A percentile compares a stretch with the other conserved stretches of the same genome.
These are phyloP conservation scores for Taurulus bubalis DNA, from an alignment of 2,113 vertebrate genomes.

Conservation along the genomic window DNA sequence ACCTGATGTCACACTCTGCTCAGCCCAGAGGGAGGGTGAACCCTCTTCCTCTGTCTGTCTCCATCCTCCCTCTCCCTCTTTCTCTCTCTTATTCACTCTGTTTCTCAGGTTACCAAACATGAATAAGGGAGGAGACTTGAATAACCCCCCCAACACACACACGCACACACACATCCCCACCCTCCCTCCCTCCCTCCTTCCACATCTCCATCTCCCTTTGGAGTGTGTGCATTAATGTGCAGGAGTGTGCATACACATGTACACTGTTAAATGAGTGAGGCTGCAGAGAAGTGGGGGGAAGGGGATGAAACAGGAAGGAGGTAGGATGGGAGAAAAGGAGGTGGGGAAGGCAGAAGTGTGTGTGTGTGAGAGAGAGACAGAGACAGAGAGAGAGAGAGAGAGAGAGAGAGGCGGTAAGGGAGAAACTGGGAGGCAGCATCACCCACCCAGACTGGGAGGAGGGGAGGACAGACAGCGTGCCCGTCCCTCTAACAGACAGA, in stretches of 20 bases:
- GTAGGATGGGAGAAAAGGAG: conserved; percentile 69
- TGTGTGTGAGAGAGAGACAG: conserved; percentile 41
- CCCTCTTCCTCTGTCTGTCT: conserved; percentile 30
- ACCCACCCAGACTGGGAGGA: conserved; percentile 74
- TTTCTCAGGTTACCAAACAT: conserved; percentile 79
- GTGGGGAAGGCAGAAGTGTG: conserved; percentile 65
- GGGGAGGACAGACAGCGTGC: conserved; percentile 74
- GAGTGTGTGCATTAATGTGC: conserved; percentile 71
- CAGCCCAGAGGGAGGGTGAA: conserved; percentile 34
- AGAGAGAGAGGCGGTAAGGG: conserved; percentile 51
- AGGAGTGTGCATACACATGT: conserved; percentile 68
- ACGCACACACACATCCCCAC: conserved; percentile 10
- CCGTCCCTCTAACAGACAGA: conserved; percentile 70
- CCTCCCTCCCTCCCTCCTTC: not conserved
- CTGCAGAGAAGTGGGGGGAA: conserved; percentile 73
- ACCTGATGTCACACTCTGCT: conserved; percentile 55
- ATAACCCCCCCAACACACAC: conserved; percentile 27
- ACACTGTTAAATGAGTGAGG: conserved; percentile 75
- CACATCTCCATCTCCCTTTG: conserved; percentile 42
- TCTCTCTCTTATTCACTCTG: conserved; percentile 25
- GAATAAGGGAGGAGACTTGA: conserved; percentile 70
- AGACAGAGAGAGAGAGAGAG: conserved; percentile 39
- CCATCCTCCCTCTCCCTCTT: conserved; percentile 37
- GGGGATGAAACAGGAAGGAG: conserved; percentile 75
- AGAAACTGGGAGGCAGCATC: conserved; percentile 75